Evolutionary conservation across 35 echinoderm and acorn worm genomes (phyloP), one percentile per base, ranked within the genome.

Genomic region (Ptychodera flava): DNA sequence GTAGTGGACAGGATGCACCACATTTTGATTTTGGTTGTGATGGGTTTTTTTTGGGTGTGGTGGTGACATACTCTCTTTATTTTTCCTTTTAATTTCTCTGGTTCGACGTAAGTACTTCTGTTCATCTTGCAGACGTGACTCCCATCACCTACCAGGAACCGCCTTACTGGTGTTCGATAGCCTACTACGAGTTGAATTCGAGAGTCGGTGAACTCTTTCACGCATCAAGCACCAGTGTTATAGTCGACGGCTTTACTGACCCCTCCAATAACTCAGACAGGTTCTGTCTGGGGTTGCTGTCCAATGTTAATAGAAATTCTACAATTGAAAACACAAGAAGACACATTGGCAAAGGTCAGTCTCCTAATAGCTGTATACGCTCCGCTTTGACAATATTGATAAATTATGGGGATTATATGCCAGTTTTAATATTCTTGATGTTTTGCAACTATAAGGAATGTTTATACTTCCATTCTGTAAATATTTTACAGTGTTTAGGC

Each of bases 251-350:
- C n/a, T 99, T 99, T 86, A 99, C 96, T 27, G 91, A 99, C 86
- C 96, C 96, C 28, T 93, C 93, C 31, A 99, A 87, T 45, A 99
- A 99, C 84, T 92, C 90, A 16, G 96, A 99, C 77, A 88, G 96
- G 10, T 99, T 99, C 90, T 99, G 96, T 80, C 88, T 99, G 15
- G 96, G 96, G 53, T 84, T 99, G 64, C 85, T 99, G 77, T 99
- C 96, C 33, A 99, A 99, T 78, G 96, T 99, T 81, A 99, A 99
- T 87, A 87, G 96, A 28, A 99, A 99, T 94, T 99, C 96, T 85
- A 99, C 96, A 16, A 99, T 99, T 83, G 96, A 99, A 79, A 99
- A 99, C 83, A 99, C 96, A 79, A 94, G 96, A 77, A 92, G 96
- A 86, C 96, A 99, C 90, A 99, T 99, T 36, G 90, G 96, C 35